Conservation (phyloP, 2,888 invertebrate species). For the Dexiosoma caninum region DNA sequence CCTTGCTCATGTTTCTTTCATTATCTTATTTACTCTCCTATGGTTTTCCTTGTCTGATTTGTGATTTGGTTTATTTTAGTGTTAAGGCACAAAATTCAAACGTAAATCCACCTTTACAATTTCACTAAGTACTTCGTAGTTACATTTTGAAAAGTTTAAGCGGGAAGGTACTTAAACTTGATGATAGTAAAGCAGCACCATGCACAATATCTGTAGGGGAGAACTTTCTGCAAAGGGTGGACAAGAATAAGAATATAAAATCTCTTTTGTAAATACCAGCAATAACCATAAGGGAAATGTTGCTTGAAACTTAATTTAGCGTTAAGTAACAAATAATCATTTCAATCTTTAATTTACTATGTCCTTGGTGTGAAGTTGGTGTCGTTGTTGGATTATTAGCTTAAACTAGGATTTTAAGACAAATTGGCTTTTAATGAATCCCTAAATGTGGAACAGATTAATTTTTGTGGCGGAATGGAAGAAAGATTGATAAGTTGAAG, state of each 20-base stretch:
- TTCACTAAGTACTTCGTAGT: constrained; percentile 42
- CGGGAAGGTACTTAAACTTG: background rate
- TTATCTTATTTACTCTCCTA: background rate
- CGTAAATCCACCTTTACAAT: constrained; percentile 46
- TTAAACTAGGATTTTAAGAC: background rate
- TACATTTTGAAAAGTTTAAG: constrained; percentile 22
- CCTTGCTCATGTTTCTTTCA: background rate
- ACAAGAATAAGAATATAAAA: background rate
- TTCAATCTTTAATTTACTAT: background rate
- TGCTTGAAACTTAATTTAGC: constrained; percentile 32
- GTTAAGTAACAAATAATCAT: constrained; percentile 23
- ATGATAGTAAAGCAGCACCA: background rate
- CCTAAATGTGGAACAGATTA: background rate
- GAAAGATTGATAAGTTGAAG: background rate
- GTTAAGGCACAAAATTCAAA: constrained; percentile 16
- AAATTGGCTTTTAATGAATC: constrained; percentile 3
- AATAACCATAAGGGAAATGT: constrained; percentile 41
- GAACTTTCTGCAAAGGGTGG: background rate
- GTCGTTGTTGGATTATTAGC: background rate
- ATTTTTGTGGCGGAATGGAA: background rate
- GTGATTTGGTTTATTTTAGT: background rate
- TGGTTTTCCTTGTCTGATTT: background rate
- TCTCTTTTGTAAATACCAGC: background rate
- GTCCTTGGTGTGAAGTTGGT: background rate
- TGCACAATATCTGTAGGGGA: background rate